Evolutionary conservation across 2,888 invertebrate species (phyloP), one percentile per base, ranked within the genome.

Genomic region (Platycnemis pennipes): DNA sequence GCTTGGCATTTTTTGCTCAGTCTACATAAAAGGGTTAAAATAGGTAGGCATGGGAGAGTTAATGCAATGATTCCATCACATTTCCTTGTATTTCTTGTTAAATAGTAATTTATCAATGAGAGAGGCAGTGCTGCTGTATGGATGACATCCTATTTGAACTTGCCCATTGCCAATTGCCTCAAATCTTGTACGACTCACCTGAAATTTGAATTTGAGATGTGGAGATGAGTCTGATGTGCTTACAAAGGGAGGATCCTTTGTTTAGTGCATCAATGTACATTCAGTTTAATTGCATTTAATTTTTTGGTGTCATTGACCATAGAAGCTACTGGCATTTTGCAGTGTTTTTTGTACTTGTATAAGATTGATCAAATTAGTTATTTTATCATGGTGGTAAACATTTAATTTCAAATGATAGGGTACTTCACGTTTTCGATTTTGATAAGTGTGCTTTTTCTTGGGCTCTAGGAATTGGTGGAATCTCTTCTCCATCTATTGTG

Each of bases 401-500:
- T 26, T 26, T 11, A 56, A n/a, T 46, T 22, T 56, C 42, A 22
- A 44, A 1, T 37, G 2, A 37, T 44, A 53, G 42, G 91, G 44
- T 49, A n/a, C 44, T 46, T 87, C 87, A 87, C 16, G 45, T 87
- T 87, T 87, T 87, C n/a, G 46, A 26, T 87, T 87, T 46, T 45
- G 45, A 46, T 46, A 44, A 46, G 44, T 88, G 31, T 63, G 44
- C 11, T 69, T 91, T 56, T 63, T n/a, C 91, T 63, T 26, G 91
- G 63, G 91, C 19, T 89, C 56, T 89, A 42, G 42, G 42, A 56
- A 37, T 56, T 56, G 37, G 37, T 91, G 91, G 91, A 91, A 63
- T 44, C 26, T 91, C 0, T 91, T 91, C 63, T 91, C 91, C 56
- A 91, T 91, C 91, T 91, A 91, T 91, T 91, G 91, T 91, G 91